Base-by-base conservation (phyloP, 2,888 invertebrate species). In the Muscina levida region DNA sequence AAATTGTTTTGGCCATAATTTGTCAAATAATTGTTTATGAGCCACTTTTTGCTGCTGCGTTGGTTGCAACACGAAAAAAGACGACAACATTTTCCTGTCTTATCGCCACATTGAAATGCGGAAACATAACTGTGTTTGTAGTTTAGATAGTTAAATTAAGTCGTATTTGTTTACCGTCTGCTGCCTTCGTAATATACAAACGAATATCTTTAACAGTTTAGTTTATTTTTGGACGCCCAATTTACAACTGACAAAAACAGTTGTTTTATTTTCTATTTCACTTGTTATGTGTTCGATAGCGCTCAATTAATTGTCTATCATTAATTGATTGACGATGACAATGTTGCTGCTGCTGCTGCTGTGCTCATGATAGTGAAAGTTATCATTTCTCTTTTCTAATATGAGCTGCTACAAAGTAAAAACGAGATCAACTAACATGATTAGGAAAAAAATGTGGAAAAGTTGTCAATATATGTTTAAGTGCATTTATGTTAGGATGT, bases 1-100 rank as follows among this genome's bases (percentile, higher is more conserved):
- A 19, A 59, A 37, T 59, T 42, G 62, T 62, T 31, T 31, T n/a
- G 39, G 22, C 62, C 26, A 39, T 59, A 59, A 59, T 59, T 59
- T 59, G 59, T 59, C 37, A 59, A 59, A 59, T 4, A n/a, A 37
- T 31, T 59, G 59, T 59, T 59, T 37, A 59, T 13, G 53, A 53
- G 53, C 24, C 53, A 15, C 2, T 19, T 8, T n/a, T 19, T 22
- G 22, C 37, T 10, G 37, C 37, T 10, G 37, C 37, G 5, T 6
- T 10, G 37, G 10, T 37, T 37, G 10, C 48, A 48, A 22, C 53
- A 53, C 53, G 11, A 57, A 15, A 5, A 15, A 57, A 13, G 10
- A 22, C 42, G 62, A 42, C 39, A 62, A 42, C 39, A 13, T 62
- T 42, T 42, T 62, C 62, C 62, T 37, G 42, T 22, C 3, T 19